Conservation (phyloP, 2,888 invertebrate genomes). For the Euproctis similis region DNA sequence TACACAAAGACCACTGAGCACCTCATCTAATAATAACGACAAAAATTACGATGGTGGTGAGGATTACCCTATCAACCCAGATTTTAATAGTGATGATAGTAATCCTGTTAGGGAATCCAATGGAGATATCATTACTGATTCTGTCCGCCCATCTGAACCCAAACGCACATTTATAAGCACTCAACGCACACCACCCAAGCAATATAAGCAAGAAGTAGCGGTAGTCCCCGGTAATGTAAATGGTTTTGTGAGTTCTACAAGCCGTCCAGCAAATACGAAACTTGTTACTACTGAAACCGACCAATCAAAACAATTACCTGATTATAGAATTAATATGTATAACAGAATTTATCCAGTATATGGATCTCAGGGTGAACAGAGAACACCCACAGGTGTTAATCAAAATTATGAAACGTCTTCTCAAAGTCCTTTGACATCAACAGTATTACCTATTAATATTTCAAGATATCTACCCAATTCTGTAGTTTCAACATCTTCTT, state of each 20-base stretch:
- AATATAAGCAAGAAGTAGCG: conserved; percentile 3
- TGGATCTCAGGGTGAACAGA: too few relatives aligned
- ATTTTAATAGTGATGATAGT: conserved; percentile 1
- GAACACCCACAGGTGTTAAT: too few relatives aligned
- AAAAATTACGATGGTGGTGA: conserved; percentile 7
- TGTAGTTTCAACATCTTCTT: too few relatives aligned
- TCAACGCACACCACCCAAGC: too few relatives aligned
- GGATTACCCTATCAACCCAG: conserved; percentile 5
- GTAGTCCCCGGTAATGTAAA: background rate
- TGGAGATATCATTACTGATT: too few relatives aligned
- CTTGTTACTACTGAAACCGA: too few relatives aligned
- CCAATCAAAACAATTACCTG: too few relatives aligned
- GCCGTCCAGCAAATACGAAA: too few relatives aligned
- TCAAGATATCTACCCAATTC: conserved; percentile 2
- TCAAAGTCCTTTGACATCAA: background rate
- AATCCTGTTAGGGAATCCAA: conserved; percentile 1
- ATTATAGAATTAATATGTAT: too few relatives aligned
- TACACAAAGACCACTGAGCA: conserved; percentile 11
- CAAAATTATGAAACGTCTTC: background rate
- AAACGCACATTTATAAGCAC: too few relatives aligned
- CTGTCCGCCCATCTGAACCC: too few relatives aligned
- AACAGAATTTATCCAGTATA: too few relatives aligned
- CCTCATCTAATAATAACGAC: conserved; percentile 10
- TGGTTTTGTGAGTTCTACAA: conserved; percentile 4
- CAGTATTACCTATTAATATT: conserved; percentile 2